These are phyloP conservation scores for Clepsis dumicolana DNA, from an alignment of 2,888 invertebrate genomes.

Conservation along the genomic window DNA sequence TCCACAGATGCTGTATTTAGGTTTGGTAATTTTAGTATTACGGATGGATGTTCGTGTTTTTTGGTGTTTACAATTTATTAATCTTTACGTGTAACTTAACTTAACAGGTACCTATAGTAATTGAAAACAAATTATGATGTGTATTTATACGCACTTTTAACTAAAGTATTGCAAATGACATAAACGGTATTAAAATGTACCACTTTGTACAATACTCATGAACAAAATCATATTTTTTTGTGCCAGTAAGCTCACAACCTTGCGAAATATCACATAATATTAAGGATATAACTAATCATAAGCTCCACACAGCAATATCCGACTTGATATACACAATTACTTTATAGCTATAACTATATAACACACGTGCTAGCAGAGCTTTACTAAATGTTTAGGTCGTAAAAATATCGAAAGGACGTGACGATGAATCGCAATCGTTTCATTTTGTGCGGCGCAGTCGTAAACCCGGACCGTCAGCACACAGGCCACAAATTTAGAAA, in stretches of 20 bases:
- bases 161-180: neutral
- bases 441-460: constrained; percentile 52
- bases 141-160: no score
- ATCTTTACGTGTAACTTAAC: no score
- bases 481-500: constrained; percentile 39
- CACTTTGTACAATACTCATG: neutral
- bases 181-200: neutral
- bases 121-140: no score
- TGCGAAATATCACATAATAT: constrained; percentile 1
- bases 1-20: no score
- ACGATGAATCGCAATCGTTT: constrained; percentile 61
- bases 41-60: no score
- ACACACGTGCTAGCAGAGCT: constrained; percentile 38
- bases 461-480: constrained; percentile 36
- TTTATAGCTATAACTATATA: constrained; percentile 14
- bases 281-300: constrained; percentile 12
- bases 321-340: constrained; percentile 17
- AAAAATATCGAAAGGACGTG: constrained; percentile 56
- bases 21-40: no score
- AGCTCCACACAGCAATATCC: constrained; percentile 19
- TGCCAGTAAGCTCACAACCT: neutral
- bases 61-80: no score
- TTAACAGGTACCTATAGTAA: no score
- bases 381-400: constrained; percentile 49
- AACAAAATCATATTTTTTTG: neutral